Evolutionary conservation across 2,797 vertebrate genomes (phyloP).

Genomic region (Lutjanus argentimaculatus): DNA sequence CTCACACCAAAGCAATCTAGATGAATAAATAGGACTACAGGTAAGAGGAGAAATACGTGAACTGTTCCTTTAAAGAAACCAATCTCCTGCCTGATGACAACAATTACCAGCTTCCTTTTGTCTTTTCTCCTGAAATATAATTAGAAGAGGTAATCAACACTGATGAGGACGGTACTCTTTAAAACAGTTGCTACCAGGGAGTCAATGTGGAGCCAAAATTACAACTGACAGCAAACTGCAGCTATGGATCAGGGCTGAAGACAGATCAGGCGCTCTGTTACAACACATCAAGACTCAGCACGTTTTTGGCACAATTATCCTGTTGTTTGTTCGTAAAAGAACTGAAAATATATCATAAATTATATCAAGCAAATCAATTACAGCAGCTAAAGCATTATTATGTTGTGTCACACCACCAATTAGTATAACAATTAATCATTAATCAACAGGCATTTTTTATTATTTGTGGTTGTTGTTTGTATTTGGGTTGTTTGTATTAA

Average conservation of each 20-base stretch:
- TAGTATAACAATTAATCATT: background rate
- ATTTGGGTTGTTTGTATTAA: too few species aligned
- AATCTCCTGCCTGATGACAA: slow-evolving; percentile 25
- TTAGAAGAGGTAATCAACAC: slow-evolving; percentile 52
- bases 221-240: slow-evolving; percentile 24
- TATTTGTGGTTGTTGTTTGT: too few species aligned
- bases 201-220: slow-evolving; percentile 5
- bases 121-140: slow-evolving; percentile 32
- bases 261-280: slow-evolving; percentile 20
- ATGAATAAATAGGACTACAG: too few species aligned
- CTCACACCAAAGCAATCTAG: too few species aligned
- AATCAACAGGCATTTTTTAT: too few species aligned
- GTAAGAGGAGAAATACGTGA: too few species aligned
- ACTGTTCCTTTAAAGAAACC: background rate
- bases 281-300: slow-evolving; percentile 7
- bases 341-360: slow-evolving; percentile 8
- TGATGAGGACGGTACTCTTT: slow-evolving; percentile 40
- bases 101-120: slow-evolving; percentile 29
- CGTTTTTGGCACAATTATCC: background rate
- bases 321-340: background rate
- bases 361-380: slow-evolving; percentile 2
- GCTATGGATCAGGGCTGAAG: slow-evolving; percentile 35
- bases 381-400: background rate
- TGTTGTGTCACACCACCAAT: background rate
- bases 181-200: slow-evolving; percentile 44